phyloP scores from a whole-genome alignment of 2,888 invertebrate genomes.

The Beris chalybata region DNA sequence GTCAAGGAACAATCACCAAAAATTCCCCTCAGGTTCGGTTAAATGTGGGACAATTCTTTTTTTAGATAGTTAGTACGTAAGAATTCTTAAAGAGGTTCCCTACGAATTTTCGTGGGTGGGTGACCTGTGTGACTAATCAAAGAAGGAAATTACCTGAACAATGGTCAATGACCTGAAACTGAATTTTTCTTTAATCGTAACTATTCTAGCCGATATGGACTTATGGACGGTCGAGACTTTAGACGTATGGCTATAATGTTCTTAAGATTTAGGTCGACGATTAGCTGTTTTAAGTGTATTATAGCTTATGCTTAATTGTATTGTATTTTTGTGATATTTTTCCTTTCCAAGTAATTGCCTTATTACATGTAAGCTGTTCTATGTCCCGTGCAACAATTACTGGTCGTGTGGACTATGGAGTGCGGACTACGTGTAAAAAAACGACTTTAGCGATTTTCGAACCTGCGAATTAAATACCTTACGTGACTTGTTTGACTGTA shows the following conservation, averaged over 20 bases:
- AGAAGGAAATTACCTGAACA: background rate
- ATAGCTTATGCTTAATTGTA: no score
- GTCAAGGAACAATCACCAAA: conserved; percentile 24
- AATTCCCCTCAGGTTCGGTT: no score
- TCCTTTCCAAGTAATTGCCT: conserved; percentile 9
- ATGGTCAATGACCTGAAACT: conserved; percentile 22
- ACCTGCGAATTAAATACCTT: conserved; percentile 1
- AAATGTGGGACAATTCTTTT: no score
- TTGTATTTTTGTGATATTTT: conserved; percentile 15
- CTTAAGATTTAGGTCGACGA: conserved; percentile 22
- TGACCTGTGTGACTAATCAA: no score
- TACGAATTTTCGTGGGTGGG: no score
- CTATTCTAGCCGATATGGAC: background rate
- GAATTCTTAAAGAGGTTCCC: no score
- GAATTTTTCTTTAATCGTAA: background rate
- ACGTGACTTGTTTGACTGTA: conserved; percentile 13
- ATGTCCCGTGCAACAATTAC: background rate
- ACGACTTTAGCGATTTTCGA: background rate
- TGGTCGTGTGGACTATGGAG: no score
- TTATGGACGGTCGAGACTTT: background rate
- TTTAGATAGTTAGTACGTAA: no score
- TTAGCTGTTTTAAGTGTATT: conserved; percentile 5
- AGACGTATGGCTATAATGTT: background rate
- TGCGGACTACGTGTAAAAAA: background rate
- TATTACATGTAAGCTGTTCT: conserved; percentile 5